Conservation (phyloP, 2,797 vertebrate species). For the Chaetodon trifasciatus region DNA sequence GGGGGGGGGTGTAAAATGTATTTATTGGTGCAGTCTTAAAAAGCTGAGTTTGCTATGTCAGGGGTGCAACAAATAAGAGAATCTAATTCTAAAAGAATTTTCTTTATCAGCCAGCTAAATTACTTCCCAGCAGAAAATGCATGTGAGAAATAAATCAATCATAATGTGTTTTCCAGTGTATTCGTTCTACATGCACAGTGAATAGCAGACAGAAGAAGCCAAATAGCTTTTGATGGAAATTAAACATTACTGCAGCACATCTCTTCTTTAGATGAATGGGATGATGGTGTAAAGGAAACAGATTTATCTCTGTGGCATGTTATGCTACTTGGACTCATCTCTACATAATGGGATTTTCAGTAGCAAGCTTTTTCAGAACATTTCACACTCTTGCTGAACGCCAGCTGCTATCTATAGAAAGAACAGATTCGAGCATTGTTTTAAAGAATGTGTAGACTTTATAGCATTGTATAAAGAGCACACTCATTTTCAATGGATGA, state of each 20-base stretch:
- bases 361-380: slow-evolving; percentile 31
- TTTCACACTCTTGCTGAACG: slow-evolving; percentile 37
- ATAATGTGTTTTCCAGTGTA: slow-evolving; percentile 28
- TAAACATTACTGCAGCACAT: slow-evolving; percentile 18
- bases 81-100: slow-evolving; percentile 17
- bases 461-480: background rate
- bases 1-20: background rate
- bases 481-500: slow-evolving; percentile 4
- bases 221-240: slow-evolving; percentile 48
- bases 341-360: slow-evolving; percentile 51
- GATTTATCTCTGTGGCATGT: slow-evolving; percentile 38
- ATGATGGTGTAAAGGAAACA: slow-evolving; percentile 30
- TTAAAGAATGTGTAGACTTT: background rate
- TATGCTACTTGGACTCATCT: slow-evolving; percentile 43
- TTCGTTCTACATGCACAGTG: slow-evolving; percentile 11
- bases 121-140: slow-evolving; percentile 32
- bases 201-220: slow-evolving; percentile 16
- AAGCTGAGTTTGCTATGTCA: background rate
- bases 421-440: slow-evolving; percentile 7
- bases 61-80: slow-evolving; percentile 7
- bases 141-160: slow-evolving; percentile 32
- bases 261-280: slow-evolving; percentile 27
- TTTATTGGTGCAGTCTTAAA: slow-evolving; percentile 21
- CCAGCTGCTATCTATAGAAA: slow-evolving; percentile 27
- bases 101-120: slow-evolving; percentile 30